Evolutionary conservation across 1,140 invertebrate genomes (phyloP), one percentile per base, ranked within the genome.

Genomic region (Eulimnadia texana): DNA sequence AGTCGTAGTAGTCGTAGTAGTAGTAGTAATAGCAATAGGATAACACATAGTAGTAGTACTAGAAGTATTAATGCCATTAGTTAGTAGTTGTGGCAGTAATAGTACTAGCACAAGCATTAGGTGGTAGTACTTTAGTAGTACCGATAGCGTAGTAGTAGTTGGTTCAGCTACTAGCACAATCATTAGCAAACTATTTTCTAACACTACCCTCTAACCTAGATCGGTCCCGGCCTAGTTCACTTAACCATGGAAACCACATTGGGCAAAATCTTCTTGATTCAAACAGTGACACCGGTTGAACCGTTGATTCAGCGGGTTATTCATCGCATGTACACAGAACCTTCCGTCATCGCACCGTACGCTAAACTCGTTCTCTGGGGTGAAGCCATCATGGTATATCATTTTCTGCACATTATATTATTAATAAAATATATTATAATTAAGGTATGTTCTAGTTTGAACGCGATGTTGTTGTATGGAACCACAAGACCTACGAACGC

Each of bases 391-490:
- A 88, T 89, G 86, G 86, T 87, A 73, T n/a, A n/a, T n/a, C n/a
- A n/a, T n/a, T n/a, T n/a, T n/a, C n/a, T n/a, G n/a, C n/a, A n/a
- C n/a, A n/a, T n/a, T n/a, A n/a, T n/a, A n/a, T n/a, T n/a, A n/a
- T n/a, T n/a, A n/a, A n/a, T n/a, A n/a, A n/a, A 6, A 47, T 20
- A 27, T 23, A 54, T 47, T 64, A 76, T 75, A 63, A 71, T n/a
- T n/a, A n/a, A n/a, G n/a, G n/a, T n/a, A n/a, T n/a, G 33, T 42
- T 6, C 33, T 9, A 90, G 86, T 83, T 94, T 68, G 82, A 90
- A 70, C 77, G 90, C 2, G 92, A 95, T 68, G 82, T 93, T 0
- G 78, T 79, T 61, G 82, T 94, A 3, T 95, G 92, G 92, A 93
- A 93, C 68, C 82, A 85, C 73, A 94, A 94, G 69, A 79, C 76